These are phyloP conservation scores for Araneus ventricosus DNA, from an alignment of 1,140 invertebrate species.

Conservation along the genomic window DNA sequence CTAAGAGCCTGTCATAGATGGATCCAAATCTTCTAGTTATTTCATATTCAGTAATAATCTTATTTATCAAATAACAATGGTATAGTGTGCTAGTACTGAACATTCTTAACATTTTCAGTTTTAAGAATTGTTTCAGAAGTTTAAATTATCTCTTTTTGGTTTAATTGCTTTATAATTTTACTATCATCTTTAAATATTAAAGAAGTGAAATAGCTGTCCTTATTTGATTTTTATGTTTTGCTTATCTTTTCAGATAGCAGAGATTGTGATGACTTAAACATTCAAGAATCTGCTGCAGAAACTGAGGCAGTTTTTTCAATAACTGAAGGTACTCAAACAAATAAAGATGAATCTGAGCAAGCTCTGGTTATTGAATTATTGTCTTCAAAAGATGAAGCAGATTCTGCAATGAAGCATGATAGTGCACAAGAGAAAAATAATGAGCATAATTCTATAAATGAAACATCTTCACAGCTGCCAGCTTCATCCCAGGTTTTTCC, in stretches of 20 bases:
- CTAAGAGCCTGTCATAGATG: no score
- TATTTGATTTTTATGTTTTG: neutral
- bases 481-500: neutral
- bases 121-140: no score
- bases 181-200: no score
- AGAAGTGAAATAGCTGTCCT: no score
- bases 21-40: no score
- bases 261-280: conserved; percentile 10
- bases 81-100: no score
- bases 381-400: neutral
- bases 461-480: neutral
- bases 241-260: conserved; percentile 27
- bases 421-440: neutral
- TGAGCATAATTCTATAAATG: neutral
- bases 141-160: no score
- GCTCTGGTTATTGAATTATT: neutral
- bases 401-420: neutral
- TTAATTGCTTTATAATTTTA: no score
- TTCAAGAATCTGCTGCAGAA: conserved; percentile 39
- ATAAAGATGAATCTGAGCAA: neutral
- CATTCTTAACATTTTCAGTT: no score
- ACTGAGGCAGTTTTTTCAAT: neutral
- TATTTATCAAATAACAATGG: no score
- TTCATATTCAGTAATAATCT: no score
- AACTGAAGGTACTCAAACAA: neutral